These are phyloP conservation scores for Pipistrellus pygmaeus DNA, from an alignment of 2,797 vertebrate genomes.

Conservation along the genomic window DNA sequence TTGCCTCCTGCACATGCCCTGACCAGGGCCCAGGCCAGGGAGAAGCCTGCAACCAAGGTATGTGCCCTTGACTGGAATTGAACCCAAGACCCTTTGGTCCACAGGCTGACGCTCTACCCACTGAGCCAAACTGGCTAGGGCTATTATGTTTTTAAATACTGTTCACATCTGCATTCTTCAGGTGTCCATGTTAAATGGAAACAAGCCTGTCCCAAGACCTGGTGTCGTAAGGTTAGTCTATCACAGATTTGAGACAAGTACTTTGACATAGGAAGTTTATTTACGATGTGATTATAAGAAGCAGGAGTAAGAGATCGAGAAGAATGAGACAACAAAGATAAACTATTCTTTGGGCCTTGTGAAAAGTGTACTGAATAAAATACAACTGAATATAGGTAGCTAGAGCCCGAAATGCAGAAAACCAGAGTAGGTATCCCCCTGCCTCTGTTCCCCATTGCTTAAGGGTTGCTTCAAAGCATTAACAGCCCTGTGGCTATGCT, in stretches of 20 bases:
- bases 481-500: neutral
- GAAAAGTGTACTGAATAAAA: slow-evolving; percentile 2
- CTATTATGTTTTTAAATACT: neutral
- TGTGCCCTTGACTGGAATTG: no score
- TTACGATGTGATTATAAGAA: slow-evolving; percentile 24
- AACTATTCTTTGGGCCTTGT: neutral
- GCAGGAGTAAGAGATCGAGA: neutral
- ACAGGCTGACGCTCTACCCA: no score
- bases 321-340: neutral
- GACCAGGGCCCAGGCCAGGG: no score
- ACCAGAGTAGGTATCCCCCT: neutral
- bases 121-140: no score
- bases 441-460: neutral
- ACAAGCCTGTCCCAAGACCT: neutral
- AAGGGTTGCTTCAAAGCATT: neutral
- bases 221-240: neutral
- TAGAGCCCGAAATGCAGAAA: neutral
- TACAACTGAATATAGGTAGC: neutral
- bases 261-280: neutral
- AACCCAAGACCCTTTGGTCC: no score
- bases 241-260: neutral
- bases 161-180: neutral
- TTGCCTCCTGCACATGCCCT: no score
- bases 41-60: no score
- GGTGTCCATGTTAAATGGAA: neutral